phyloP scores from a whole-genome alignment of 2,797 vertebrate species.

The Rhabdophis nuchalis region DNA sequence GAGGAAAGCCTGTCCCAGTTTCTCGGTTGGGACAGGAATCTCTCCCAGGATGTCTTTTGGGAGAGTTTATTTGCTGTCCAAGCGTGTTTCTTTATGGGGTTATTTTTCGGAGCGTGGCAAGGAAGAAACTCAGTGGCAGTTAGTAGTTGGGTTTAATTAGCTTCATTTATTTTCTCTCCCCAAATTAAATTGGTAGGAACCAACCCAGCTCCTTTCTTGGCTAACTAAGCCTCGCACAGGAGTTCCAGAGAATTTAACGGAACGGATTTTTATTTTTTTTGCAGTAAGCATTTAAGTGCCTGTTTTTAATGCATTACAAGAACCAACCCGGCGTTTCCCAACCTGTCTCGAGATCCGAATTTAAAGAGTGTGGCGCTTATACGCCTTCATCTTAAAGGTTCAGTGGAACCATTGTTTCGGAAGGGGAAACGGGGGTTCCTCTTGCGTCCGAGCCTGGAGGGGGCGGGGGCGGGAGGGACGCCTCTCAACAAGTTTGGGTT shows the following conservation, averaged over 20 bases:
- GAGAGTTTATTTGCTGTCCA: background rate
- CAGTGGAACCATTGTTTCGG: background rate
- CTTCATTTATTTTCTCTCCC: background rate
- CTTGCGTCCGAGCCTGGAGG: slow-evolving; percentile 21
- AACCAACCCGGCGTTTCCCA: background rate
- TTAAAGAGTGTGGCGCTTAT: background rate
- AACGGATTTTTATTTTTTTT: background rate
- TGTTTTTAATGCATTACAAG: background rate
- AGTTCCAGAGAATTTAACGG: background rate
- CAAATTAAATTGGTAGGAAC: background rate
- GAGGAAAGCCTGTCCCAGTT: background rate
- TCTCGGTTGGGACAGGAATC: background rate
- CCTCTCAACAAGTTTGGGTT: slow-evolving; percentile 72
- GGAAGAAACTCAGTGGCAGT: background rate
- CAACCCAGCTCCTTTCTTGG: background rate
- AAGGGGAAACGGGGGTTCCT: slow-evolving; percentile 41
- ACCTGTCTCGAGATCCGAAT: background rate
- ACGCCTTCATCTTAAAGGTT: background rate
- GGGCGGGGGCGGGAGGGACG: background rate
- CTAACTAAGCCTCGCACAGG: background rate
- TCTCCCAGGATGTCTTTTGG: background rate
- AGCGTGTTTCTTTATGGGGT: background rate
- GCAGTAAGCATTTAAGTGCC: background rate
- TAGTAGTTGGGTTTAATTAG: background rate
- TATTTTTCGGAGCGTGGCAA: background rate